A percentile compares a stretch with the other conserved stretches of the same genome.
phyloP scores from a whole-genome alignment of 2,113 vertebrate species.

The Eretmodus cyanostictus region DNA sequence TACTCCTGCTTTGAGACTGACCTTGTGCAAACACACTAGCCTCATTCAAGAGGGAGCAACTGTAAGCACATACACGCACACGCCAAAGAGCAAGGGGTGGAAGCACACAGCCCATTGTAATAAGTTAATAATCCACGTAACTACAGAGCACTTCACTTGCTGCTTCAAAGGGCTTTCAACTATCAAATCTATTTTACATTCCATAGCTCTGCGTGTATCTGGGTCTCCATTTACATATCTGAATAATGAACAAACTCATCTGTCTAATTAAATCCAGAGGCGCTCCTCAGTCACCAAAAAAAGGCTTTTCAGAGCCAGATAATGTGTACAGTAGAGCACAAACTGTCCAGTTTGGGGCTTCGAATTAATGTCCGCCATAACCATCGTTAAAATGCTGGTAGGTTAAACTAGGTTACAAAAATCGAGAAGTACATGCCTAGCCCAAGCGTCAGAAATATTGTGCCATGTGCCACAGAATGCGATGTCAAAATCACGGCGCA shows the following conservation, averaged over 20 bases:
- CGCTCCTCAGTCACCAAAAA: background rate
- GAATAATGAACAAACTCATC: slow-evolving; percentile 28
- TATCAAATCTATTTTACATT: slow-evolving; percentile 27
- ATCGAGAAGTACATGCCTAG: fast-evolving
- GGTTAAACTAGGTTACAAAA: background rate
- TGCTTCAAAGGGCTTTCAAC: slow-evolving; percentile 36
- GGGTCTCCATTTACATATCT: slow-evolving; percentile 43
- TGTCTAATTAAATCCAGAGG: slow-evolving; percentile 34
- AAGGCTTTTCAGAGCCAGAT: background rate
- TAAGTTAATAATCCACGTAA: slow-evolving; percentile 47
- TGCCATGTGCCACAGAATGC: background rate
- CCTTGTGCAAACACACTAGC: slow-evolving; percentile 8
- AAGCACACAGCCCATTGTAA: background rate
- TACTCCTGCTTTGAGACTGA: background rate
- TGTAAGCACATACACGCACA: background rate
- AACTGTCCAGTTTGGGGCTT: background rate
- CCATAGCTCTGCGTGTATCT: slow-evolving; percentile 5
- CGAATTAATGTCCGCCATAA: background rate
- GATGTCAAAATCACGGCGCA: background rate
- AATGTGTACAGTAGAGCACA: background rate
- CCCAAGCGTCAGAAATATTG: background rate
- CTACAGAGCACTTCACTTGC: background rate
- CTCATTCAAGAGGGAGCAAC: slow-evolving; percentile 14
- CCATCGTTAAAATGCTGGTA: background rate
- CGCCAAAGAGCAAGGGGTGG: background rate